Evolutionary conservation across 2,113 vertebrate species (phyloP).

Genomic region (Coturnix japonica): DNA sequence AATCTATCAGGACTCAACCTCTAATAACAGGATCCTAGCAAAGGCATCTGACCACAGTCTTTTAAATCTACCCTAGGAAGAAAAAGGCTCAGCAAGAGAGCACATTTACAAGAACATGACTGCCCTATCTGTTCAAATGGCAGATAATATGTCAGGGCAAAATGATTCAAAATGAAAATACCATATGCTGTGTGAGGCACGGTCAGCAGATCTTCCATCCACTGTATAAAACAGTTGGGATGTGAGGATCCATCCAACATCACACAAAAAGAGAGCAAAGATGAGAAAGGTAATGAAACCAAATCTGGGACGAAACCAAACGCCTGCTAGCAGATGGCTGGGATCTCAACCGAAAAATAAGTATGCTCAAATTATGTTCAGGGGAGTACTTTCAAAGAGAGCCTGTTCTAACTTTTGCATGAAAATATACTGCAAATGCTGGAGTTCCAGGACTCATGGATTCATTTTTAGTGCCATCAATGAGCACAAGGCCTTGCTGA

Average conservation of each 20-base stretch:
- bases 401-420: constrained; percentile 9
- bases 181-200: not conserved
- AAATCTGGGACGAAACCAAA: not conserved
- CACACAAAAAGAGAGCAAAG: not conserved
- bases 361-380: not conserved
- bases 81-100: not conserved
- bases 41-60: not conserved
- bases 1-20: not conserved
- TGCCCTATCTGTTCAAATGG: not conserved
- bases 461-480: not conserved
- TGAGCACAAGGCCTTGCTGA: not conserved
- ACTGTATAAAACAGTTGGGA: not conserved
- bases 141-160: not conserved
- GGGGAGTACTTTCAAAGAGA: not conserved
- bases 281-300: constrained; percentile 2
- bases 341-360: not conserved
- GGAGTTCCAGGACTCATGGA: not conserved
- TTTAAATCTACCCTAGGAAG: not conserved
- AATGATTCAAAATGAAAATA: not conserved
- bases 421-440: not conserved
- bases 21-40: not conserved
- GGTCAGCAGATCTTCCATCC: not conserved
- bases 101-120: not conserved
- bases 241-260: not conserved
- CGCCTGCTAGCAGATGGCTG: not conserved